Conservation (phyloP, 1,140 invertebrate genomes). For the Ceratina japonica region DNA sequence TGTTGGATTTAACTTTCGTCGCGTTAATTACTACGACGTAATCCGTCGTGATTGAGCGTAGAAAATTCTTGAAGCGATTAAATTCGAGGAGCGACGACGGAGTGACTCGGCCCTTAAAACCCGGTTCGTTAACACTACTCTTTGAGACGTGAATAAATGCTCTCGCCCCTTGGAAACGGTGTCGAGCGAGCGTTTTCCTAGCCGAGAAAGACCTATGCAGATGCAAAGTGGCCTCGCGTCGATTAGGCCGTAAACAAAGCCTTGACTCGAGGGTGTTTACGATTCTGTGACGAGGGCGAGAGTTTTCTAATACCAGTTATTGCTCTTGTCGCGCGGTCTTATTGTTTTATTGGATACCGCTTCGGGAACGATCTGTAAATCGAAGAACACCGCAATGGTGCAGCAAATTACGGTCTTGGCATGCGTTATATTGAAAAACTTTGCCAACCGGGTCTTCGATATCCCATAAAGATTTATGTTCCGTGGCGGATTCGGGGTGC, state of each 20-base stretch:
- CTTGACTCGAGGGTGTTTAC: background rate
- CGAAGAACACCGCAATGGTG: background rate
- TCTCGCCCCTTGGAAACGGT: background rate
- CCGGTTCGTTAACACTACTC: background rate
- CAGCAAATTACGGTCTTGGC: constrained; percentile 17
- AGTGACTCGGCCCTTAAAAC: background rate
- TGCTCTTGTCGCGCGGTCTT: background rate
- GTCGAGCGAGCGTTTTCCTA: constrained; percentile 18
- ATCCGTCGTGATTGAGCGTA: background rate
- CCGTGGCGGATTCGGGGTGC: too few relatives aligned
- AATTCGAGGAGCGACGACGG: background rate
- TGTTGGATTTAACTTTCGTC: background rate
- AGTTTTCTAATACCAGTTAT: background rate
- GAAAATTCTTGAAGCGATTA: constrained; percentile 7
- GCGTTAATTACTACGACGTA: background rate
- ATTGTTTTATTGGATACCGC: background rate
- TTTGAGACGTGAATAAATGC: too few relatives aligned
- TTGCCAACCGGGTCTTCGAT: constrained; percentile 39
- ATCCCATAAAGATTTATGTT: background rate
- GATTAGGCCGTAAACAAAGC: background rate
- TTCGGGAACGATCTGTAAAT: background rate
- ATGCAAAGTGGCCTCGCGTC: background rate
- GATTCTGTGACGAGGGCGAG: background rate
- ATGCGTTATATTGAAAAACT: constrained; percentile 36
- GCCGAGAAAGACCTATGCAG: background rate